phyloP scores from a whole-genome alignment of 2,797 vertebrate genomes.

The Phoebastria nigripes region DNA sequence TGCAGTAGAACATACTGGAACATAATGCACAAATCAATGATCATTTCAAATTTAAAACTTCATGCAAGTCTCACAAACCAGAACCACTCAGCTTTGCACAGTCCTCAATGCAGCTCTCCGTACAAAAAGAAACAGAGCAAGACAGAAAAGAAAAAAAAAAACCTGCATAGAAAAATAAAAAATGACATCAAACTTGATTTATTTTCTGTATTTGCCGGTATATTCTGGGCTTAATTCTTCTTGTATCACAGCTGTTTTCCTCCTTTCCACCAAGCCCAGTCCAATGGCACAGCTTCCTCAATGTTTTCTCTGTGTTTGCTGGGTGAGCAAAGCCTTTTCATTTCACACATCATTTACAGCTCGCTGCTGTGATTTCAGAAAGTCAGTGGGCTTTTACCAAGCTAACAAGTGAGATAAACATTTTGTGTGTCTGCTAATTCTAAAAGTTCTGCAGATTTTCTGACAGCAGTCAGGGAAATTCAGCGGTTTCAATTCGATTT shows the following conservation, averaged over 20 bases:
- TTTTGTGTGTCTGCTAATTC: constrained; percentile 72
- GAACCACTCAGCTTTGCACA: not conserved
- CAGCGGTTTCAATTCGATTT: not conserved
- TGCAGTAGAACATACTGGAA: not conserved
- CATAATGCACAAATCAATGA: constrained; percentile 27
- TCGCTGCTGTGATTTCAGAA: constrained; percentile 72
- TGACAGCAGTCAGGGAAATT: constrained; percentile 50
- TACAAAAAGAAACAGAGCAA: not conserved
- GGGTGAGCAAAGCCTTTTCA: constrained; percentile 73
- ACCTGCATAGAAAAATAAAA: not conserved
- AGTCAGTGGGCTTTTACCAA: constrained; percentile 72
- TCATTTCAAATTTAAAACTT: constrained; percentile 33
- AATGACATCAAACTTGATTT: not conserved
- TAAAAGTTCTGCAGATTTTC: constrained; percentile 68
- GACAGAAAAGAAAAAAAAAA: not conserved
- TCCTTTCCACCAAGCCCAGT: not conserved
- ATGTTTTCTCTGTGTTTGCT: constrained; percentile 56
- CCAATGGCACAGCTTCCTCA: constrained; percentile 44
- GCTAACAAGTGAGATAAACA: constrained; percentile 77
- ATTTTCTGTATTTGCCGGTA: not conserved
- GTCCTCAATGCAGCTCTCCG: not conserved
- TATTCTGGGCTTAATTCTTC: constrained; percentile 4
- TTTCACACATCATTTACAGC: constrained; percentile 81
- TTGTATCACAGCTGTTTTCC: not conserved
- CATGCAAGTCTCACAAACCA: constrained; percentile 19